These are phyloP conservation scores for Mustela lutreola DNA, from an alignment of 2,113 vertebrate species.

Conservation along the genomic window DNA sequence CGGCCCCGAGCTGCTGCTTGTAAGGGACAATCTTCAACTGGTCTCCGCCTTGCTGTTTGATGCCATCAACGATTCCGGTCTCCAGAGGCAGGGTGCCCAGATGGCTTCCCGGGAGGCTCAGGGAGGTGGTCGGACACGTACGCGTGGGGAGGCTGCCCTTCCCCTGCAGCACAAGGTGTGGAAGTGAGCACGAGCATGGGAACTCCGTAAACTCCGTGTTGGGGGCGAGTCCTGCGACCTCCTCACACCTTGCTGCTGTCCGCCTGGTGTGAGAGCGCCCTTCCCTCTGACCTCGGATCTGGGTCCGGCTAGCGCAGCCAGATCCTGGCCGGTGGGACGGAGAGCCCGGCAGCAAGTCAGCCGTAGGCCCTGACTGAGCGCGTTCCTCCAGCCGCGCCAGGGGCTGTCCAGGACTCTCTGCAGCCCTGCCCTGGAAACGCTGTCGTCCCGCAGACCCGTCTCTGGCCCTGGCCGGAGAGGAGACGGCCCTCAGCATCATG, in stretches of 20 bases:
- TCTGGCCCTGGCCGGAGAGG: neutral
- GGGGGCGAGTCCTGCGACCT: no score
- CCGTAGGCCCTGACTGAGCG: fast-evolving
- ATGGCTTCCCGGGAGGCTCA: neutral
- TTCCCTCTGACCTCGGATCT: fast-evolving
- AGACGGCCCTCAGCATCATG: fast-evolving
- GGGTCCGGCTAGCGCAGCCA: fast-evolving
- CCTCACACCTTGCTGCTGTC: neutral
- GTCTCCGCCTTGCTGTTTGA: fast-evolving
- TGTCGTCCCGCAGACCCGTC: fast-evolving
- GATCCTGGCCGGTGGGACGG: fast-evolving
- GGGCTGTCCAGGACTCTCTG: fast-evolving
- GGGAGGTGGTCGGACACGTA: fast-evolving
- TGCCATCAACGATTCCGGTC: fast-evolving
- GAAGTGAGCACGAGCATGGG: neutral
- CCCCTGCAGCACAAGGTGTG: no score
- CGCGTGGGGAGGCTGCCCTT: fast-evolving
- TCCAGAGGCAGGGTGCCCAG: fast-evolving
- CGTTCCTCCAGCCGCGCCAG: neutral
- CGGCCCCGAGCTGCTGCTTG: neutral
- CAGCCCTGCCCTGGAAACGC: fast-evolving
- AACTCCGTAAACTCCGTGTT: fast-evolving
- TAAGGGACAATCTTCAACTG: fast-evolving
- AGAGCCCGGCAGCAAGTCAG: no score
- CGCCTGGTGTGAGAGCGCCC: neutral